These are phyloP conservation scores for Heliocidaris erythrogramma DNA, from an alignment of 35 echinoderm and acorn worm species.

Conservation along the genomic window DNA sequence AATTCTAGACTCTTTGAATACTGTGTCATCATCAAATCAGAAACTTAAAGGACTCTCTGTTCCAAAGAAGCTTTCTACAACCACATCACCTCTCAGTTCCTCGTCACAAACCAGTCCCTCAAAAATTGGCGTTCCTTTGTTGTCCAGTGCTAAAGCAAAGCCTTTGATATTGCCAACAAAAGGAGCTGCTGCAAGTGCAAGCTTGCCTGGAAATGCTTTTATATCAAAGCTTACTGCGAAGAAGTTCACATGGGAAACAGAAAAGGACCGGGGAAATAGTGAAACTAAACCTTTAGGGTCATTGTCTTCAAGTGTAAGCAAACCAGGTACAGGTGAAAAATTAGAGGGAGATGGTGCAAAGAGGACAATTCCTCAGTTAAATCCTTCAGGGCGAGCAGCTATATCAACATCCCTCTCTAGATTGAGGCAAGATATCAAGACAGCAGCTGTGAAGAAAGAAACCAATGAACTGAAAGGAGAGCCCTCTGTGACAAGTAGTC, in stretches of 20 bases:
- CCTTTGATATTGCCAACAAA: conserved; percentile 52
- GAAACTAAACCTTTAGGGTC: neutral
- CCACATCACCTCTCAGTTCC: neutral
- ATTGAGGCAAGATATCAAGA: conserved; percentile 14
- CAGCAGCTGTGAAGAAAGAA: conserved; percentile 23
- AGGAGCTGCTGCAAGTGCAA: neutral
- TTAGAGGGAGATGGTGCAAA: neutral
- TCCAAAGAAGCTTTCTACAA: conserved; percentile 78
- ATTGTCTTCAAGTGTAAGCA: neutral
- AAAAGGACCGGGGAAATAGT: conserved; percentile 24
- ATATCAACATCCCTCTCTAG: conserved; percentile 36
- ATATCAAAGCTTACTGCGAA: conserved; percentile 56
- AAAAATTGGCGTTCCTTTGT: conserved; percentile 52
- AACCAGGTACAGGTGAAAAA: neutral
- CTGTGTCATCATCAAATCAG: conserved; percentile 31
- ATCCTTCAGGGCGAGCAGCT: neutral
- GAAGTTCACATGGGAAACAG: conserved; percentile 69
- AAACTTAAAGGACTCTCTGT: conserved; percentile 80
- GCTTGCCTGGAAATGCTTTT: neutral
- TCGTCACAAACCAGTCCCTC: conserved; percentile 23
- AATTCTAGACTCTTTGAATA: conserved; percentile 52
- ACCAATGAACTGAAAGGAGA: neutral
- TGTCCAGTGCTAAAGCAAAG: conserved; percentile 50
- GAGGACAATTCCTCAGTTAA: conserved; percentile 3
- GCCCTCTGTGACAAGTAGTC: neutral